Conservation (phyloP, 2,888 invertebrate genomes). For the Coremacera marginata region DNA sequence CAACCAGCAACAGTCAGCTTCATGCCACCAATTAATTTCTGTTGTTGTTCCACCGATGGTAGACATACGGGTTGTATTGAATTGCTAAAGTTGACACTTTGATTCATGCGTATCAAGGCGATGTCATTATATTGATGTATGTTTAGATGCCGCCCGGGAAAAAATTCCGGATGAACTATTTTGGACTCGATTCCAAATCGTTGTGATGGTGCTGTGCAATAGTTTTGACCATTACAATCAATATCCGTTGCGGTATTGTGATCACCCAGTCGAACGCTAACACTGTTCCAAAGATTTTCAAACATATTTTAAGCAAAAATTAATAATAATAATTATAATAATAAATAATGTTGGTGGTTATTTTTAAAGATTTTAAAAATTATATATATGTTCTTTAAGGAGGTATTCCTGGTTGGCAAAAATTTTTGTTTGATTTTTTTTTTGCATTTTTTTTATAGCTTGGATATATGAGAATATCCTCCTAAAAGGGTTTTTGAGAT, state of each 20-base stretch:
- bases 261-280: constrained; percentile 56
- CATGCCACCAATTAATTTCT: constrained; percentile 32
- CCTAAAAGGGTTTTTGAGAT: no score
- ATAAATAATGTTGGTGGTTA: no score
- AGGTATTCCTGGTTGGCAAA: no score
- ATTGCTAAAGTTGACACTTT: constrained; percentile 71
- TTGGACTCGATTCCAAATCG: constrained; percentile 74
- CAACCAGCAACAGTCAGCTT: constrained; percentile 73
- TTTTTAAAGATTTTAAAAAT: no score
- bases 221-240: constrained; percentile 58
- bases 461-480: no score
- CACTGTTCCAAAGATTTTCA: constrained; percentile 41
- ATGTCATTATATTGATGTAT: constrained; percentile 77
- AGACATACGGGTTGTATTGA: constrained; percentile 73
- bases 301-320: no score
- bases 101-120: constrained; percentile 74
- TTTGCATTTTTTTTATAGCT: no score
- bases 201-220: constrained; percentile 71
- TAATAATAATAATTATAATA: no score
- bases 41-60: constrained; percentile 58
- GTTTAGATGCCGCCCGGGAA: constrained; percentile 65
- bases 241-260: constrained; percentile 52
- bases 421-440: no score
- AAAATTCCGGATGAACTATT: constrained; percentile 75
- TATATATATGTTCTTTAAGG: no score